phyloP scores from a whole-genome alignment of 23 tunicate genomes.

The Clavelina lepadiformis region DNA sequence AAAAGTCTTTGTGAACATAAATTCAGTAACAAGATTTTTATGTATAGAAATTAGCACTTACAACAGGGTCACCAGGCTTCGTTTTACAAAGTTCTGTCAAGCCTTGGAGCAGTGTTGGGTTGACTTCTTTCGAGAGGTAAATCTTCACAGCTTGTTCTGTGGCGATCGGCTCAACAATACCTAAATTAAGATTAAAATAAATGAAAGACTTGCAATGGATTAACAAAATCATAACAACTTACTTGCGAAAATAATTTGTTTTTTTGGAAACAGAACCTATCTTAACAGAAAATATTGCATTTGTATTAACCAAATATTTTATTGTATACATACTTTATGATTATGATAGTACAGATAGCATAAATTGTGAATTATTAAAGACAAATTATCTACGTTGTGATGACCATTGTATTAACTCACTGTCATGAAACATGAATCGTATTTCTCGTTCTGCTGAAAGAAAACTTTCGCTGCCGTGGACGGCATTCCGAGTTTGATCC shows the following conservation, averaged over 20 bases:
- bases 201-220: too few species aligned
- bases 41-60: conserved; percentile 11
- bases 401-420: conserved; percentile 41
- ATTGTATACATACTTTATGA: too few species aligned
- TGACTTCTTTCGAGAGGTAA: conserved; percentile 67
- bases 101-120: conserved; percentile 87
- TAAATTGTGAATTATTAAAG: too few species aligned
- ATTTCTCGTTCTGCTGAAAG: conserved; percentile 79
- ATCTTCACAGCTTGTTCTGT: conserved; percentile 69
- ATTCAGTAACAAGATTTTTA: background rate
- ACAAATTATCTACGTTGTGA: too few species aligned
- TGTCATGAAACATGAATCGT: conserved; percentile 81
- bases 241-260: too few species aligned
- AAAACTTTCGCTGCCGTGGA: conserved; percentile 83
- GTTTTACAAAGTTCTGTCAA: conserved; percentile 82
- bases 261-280: too few species aligned
- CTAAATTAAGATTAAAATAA: too few species aligned
- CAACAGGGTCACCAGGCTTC: conserved; percentile 93
- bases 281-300: too few species aligned
- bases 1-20: background rate
- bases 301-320: too few species aligned
- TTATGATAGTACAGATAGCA: too few species aligned
- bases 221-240: too few species aligned
- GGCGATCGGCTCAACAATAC: conserved; percentile 73
- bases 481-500: conserved; percentile 92